A percentile compares a stretch with the other conserved stretches of the same genome.
These are phyloP conservation scores for Drosophila malerkotliana DNA, from an alignment of 1,140 invertebrate species.

Conservation along the genomic window DNA sequence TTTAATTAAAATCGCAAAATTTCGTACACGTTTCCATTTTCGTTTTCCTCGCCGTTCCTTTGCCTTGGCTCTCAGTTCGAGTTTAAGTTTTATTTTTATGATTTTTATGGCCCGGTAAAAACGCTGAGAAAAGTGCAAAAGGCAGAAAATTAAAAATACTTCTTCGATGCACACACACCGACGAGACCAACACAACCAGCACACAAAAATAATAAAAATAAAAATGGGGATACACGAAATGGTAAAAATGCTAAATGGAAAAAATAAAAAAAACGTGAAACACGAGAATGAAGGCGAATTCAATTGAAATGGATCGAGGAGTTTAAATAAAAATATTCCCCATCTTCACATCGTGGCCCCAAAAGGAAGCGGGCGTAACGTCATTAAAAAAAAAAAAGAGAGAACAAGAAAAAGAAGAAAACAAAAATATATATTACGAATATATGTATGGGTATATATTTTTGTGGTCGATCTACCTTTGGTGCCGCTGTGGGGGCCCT, in stretches of 20 bases:
- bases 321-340: conserved; percentile 51
- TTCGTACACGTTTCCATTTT: conserved; percentile 81
- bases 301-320: conserved; percentile 65
- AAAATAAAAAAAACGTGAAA: conserved; percentile 15
- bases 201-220: conserved; percentile 38
- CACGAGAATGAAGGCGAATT: conserved; percentile 47
- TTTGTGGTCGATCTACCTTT: conserved; percentile 9
- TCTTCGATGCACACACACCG: conserved; percentile 53
- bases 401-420: conserved; percentile 25
- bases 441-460: conserved; percentile 3
- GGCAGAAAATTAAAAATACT: conserved; percentile 81
- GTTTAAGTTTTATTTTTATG: conserved; percentile 76
- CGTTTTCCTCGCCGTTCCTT: conserved; percentile 52
- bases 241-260: conserved; percentile 9
- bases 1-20: conserved; percentile 82
- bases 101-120: conserved; percentile 74
- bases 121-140: conserved; percentile 74
- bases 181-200: not conserved
- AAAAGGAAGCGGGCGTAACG: conserved; percentile 72
- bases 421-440: conserved; percentile 5
- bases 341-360: conserved; percentile 33
- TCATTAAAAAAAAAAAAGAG: conserved; percentile 60
- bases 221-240: conserved; percentile 23
- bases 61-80: conserved; percentile 18
- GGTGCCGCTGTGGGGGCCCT: conserved; percentile 35